Conservation (phyloP, 2,888 invertebrate species). For the Halocaridina rubra region DNA sequence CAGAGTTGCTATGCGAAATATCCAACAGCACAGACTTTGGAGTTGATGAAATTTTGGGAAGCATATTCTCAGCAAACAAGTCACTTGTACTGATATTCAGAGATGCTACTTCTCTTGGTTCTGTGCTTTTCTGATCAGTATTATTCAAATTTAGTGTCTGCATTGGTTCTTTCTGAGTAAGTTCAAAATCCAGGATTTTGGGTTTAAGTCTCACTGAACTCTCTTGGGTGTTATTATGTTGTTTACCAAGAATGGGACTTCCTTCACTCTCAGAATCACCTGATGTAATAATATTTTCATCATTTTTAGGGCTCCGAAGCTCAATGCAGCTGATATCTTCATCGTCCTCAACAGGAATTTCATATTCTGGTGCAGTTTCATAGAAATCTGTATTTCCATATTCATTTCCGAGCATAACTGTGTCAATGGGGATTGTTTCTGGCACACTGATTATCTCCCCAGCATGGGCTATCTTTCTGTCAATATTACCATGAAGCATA, state of each 20-base stretch:
- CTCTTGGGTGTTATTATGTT: not conserved
- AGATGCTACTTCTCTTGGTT: not conserved
- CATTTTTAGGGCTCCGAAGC: not conserved
- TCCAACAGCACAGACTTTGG: not conserved
- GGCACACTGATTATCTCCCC: not conserved
- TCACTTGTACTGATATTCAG: not conserved
- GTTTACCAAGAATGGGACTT: constrained; percentile 6
- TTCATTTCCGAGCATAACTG: not conserved
- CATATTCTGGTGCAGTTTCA: not conserved
- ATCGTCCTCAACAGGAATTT: not conserved
- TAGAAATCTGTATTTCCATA: not conserved
- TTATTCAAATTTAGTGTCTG: not conserved
- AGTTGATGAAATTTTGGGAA: not conserved
- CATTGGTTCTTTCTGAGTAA: not conserved
- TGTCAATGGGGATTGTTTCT: not conserved
- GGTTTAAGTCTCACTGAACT: not conserved
- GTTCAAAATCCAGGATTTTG: not conserved
- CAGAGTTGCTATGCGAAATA: not conserved
- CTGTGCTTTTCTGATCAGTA: not conserved
- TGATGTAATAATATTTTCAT: not conserved
- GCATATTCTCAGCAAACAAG: not conserved
- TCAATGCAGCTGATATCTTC: not conserved
- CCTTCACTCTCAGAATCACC: not conserved
- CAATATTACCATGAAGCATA: not conserved
- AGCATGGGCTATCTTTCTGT: not conserved